Percentiles rank a stretch among this genome's conserved stretches.
Evolutionary conservation across 1,140 invertebrate genomes (phyloP).

Genomic region (Drosophila pseudoobscura): DNA sequence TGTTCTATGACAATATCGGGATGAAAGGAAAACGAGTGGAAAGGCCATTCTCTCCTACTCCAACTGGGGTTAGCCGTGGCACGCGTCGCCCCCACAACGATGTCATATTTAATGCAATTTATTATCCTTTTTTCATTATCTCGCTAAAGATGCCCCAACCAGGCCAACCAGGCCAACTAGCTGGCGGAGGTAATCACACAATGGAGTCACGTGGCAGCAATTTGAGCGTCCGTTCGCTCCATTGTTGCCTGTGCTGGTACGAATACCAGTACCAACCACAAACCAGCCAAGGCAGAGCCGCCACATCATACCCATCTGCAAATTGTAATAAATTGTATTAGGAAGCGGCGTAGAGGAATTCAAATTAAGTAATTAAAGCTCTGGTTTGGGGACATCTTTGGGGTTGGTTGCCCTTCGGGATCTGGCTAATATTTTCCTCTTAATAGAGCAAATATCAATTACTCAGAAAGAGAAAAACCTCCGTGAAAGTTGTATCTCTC

Average conservation of each 20-base stretch:
- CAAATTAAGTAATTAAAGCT: conserved; percentile 80
- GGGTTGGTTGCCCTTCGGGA: conserved; percentile 6
- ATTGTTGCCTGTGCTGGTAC: conserved; percentile 52
- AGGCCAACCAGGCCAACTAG: conserved; percentile 34
- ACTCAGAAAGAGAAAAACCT: background rate
- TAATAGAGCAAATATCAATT: conserved; percentile 52
- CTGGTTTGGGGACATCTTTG: conserved; percentile 4
- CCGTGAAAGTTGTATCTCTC: background rate
- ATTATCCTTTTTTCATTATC: conserved; percentile 83
- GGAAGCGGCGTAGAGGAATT: conserved; percentile 60
- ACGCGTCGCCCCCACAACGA: conserved; percentile 56
- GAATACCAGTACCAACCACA: conserved; percentile 61
- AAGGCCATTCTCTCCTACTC: conserved; percentile 3
- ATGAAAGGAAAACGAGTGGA: conserved; percentile 57
- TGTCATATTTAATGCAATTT: conserved; percentile 83
- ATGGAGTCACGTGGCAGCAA: conserved; percentile 80
- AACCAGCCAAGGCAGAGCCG: conserved; percentile 11
- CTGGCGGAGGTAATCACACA: conserved; percentile 59
- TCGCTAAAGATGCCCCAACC: conserved; percentile 43
- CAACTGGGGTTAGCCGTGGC: conserved; percentile 10
- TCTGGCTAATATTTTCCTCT: conserved; percentile 20
- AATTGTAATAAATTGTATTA: conserved; percentile 79
- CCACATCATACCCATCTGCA: conserved; percentile 23
- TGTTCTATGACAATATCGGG: conserved; percentile 66
- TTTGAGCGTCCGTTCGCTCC: conserved; percentile 66